Evolutionary conservation across 2,797 vertebrate species (phyloP).

Genomic region (Acanthurus lineatus): DNA sequence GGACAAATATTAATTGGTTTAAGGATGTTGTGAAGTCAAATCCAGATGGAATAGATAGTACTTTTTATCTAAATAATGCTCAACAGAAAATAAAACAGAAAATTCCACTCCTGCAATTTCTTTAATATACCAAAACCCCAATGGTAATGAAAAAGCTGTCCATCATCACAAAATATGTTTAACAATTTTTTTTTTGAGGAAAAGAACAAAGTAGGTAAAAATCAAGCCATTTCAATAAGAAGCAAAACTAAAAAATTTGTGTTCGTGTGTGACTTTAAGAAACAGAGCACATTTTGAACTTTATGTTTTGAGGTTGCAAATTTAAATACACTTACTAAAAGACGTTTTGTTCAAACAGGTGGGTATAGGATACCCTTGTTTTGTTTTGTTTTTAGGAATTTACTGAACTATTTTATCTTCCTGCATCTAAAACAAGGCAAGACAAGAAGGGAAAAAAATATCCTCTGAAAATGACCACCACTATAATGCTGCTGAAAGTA

Average conservation of each 20-base stretch:
- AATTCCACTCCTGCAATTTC: slow-evolving; percentile 5
- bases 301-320: too few relatives aligned
- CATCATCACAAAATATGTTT: neutral
- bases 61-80: too few relatives aligned
- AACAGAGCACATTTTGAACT: neutral
- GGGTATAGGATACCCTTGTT: neutral
- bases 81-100: too few relatives aligned
- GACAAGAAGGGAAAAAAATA: neutral
- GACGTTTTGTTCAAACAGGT: too few relatives aligned
- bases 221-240: neutral
- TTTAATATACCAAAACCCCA: neutral
- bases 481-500: neutral
- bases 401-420: neutral
- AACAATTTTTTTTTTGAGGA: neutral
- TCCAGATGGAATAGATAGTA: neutral
- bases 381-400: neutral
- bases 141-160: neutral
- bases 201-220: neutral
- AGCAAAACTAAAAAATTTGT: neutral
- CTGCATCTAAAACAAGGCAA: neutral
- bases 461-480: neutral
- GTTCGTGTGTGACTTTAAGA: neutral
- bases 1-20: neutral
- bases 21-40: neutral
- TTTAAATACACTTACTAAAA: neutral